Conservation (phyloP, 2,113 vertebrate species). For the Leuciscus idus region DNA sequence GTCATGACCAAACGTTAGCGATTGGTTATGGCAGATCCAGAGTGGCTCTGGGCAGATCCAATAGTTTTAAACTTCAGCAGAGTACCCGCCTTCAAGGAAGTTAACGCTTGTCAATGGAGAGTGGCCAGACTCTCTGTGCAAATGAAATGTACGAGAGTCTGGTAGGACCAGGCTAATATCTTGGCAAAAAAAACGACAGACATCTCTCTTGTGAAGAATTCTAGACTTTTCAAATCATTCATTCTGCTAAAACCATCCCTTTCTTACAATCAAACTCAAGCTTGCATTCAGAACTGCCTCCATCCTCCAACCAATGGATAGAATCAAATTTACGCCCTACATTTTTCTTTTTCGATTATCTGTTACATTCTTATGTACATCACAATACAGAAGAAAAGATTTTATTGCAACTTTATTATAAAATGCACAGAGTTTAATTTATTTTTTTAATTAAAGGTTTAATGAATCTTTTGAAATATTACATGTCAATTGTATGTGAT, state of each 20-base stretch:
- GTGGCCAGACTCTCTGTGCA: no score
- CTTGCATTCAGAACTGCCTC: background rate
- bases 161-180: no score
- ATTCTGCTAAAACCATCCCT: background rate
- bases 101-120: no score
- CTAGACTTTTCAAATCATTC: no score
- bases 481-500: slow-evolving; percentile 13
- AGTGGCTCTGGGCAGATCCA: no score
- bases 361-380: background rate
- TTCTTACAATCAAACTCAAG: background rate
- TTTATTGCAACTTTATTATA: background rate
- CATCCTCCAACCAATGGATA: background rate
- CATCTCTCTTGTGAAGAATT: no score
- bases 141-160: no score
- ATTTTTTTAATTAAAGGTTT: slow-evolving; percentile 3
- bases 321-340: background rate
- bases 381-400: background rate
- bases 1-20: no score
- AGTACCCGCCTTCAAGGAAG: no score
- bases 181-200: no score
- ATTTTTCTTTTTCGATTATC: background rate
- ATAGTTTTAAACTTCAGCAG: no score
- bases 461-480: slow-evolving; percentile 27
- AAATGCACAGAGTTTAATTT: background rate
- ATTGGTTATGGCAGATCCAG: no score